Base-by-base conservation (phyloP, 2,797 vertebrate genomes). In the Falco cherrug region DNA sequence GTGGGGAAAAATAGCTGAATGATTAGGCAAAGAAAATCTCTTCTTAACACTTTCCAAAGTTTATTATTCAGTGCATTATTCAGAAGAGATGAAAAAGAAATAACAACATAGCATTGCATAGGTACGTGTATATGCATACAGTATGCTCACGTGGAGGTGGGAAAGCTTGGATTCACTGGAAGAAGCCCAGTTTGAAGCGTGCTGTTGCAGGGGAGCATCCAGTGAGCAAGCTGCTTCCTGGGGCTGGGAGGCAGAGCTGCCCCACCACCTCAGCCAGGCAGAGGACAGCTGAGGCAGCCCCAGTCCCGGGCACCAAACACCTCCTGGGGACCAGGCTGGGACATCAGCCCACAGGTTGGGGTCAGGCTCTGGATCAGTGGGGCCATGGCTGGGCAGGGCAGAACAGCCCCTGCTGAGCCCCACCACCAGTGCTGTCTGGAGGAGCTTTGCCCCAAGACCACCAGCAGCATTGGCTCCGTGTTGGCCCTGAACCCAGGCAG, bases 141-240 rank as follows among this genome's bases (percentile, higher is more conserved):
- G 35, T 83, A 9, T 59, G 43, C 29, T 87, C 54, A 59, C 12
- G 41, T 10, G 26, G 74, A 86, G 67, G 24, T 65, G 11, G 51
- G 57, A 89, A 84, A 64, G 18, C 65, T 48, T 95, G 82, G 76
- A 90, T 92, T 97, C 48, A 89, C 85, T 93, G 82, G 65, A 93
- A 95, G 17, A 85, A 93, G 39, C 7, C 25, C 53, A 59, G 17
- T 54, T 91, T 87, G 70, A 48, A 68, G 59, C 53, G 9, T 9
- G 11, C 15, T 92, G 78, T 39, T 51, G 28, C 63, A 61, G 78
- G 87, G 41, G 37, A 93, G 64, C 21, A 65, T 5, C 15, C 10
- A 12, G 21, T 9, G 37, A 76, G 12, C 51, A 8, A 45, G 5
- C 33, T 45, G 26, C 17, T 63, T 59, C 25, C 10, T n/a, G 26